Conservation (phyloP, 2,113 vertebrate genomes). For the Saguinus midas region DNA sequence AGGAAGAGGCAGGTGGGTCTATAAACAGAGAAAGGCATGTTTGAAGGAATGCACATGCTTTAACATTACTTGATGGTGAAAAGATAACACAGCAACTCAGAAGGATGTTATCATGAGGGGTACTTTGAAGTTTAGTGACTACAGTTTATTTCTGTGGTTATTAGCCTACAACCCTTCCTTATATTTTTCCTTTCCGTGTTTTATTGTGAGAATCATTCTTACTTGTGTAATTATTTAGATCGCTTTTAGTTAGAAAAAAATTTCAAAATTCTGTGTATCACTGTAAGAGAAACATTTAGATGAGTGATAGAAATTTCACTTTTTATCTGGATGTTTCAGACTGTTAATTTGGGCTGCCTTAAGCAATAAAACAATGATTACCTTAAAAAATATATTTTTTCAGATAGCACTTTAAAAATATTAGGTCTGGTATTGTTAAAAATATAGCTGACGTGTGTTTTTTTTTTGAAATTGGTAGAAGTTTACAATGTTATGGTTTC, state of each 20-base stretch:
- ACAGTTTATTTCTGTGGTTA: slow-evolving; percentile 44
- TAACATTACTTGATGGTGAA: slow-evolving; percentile 34
- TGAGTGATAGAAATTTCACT: slow-evolving; percentile 35
- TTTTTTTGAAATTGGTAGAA: background rate
- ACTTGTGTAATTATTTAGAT: slow-evolving; percentile 50
- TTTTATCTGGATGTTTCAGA: slow-evolving; percentile 45
- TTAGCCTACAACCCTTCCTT: slow-evolving; percentile 4
- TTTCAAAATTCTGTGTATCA: background rate
- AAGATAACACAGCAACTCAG: background rate
- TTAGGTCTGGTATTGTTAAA: background rate
- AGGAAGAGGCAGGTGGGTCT: slow-evolving; percentile 49
- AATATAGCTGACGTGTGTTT: background rate
- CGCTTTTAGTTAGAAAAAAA: slow-evolving; percentile 40
- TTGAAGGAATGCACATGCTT: slow-evolving; percentile 4
- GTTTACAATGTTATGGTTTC: slow-evolving; percentile 39
- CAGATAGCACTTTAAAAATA: slow-evolving; percentile 47
- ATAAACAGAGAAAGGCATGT: slow-evolving; percentile 55
- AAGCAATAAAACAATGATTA: background rate
- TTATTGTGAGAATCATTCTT: slow-evolving; percentile 43
- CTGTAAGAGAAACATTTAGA: slow-evolving; percentile 49
- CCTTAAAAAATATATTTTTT: slow-evolving; percentile 28
- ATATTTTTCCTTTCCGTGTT: slow-evolving; percentile 17
- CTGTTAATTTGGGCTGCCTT: slow-evolving; percentile 49
- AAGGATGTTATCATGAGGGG: background rate
- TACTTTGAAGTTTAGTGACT: slow-evolving; percentile 56